Evolutionary conservation across 2,888 invertebrate genomes (phyloP).

Genomic region (Alloscopus bannaensis): DNA sequence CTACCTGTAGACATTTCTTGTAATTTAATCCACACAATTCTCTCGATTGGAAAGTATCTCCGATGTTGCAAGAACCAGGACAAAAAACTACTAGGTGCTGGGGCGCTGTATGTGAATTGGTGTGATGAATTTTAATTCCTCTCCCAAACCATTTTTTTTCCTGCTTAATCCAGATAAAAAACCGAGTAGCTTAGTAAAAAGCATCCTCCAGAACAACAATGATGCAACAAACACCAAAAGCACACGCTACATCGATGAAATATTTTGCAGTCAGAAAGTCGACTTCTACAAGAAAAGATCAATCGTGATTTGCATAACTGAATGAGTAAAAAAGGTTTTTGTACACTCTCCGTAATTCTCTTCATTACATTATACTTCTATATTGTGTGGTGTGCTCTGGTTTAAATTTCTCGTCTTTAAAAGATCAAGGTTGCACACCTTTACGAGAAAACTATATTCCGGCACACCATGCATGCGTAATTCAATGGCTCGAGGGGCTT

Average conservation of each 20-base stretch:
- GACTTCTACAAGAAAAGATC: constrained; percentile 47
- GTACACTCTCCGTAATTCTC: no score
- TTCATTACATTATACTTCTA: no score
- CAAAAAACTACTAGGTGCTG: constrained; percentile 9
- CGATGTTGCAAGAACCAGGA: constrained; percentile 9
- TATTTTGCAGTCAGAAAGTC: constrained; percentile 49
- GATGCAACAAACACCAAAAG: constrained; percentile 33
- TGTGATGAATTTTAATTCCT: constrained; percentile 56
- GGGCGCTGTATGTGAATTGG: constrained; percentile 23
- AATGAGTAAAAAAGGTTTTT: constrained; percentile 38
- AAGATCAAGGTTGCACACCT: constrained; percentile 41
- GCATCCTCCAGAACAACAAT: neutral
- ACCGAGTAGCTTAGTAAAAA: neutral
- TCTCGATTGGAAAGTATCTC: neutral
- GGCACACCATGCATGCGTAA: constrained; percentile 49
- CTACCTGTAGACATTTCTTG: constrained; percentile 3
- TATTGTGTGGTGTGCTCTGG: constrained; percentile 54
- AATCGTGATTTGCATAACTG: constrained; percentile 62
- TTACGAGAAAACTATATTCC: constrained; percentile 18
- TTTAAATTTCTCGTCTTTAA: constrained; percentile 56
- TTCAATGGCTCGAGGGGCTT: constrained; percentile 39
- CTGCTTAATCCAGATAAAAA: constrained; percentile 10
- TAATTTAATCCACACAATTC: neutral
- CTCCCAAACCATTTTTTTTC: constrained; percentile 30
- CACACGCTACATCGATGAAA: constrained; percentile 57